Base-by-base conservation (phyloP, 2,888 invertebrate genomes). In the Anthrax anthrax region DNA sequence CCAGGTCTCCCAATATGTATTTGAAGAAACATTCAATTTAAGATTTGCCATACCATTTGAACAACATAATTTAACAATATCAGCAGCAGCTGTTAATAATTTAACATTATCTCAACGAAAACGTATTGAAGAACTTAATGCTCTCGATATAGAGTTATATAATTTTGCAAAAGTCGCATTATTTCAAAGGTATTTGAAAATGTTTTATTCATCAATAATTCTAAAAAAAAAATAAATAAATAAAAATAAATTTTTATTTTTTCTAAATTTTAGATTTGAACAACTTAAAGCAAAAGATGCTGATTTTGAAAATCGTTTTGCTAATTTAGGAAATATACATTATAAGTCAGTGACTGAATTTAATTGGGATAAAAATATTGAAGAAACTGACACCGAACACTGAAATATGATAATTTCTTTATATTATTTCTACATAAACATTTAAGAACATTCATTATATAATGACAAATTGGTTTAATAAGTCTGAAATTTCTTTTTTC, bases 11-110 rank as follows among this genome's bases (percentile, higher is more conserved):
- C 92, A 92, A 66, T 91, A 91, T 67, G 83, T 94, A 56, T 95
- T 95, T 65, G 94, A 95, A 63, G 87, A 88, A 69, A 90, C 89
- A 16, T 95, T 95, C 64, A 87, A 87, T 66, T 75, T 94, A 60
- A 77, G 88, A 51, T 92, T 91, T 67, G 84, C 85, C 50, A 81
- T 89, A 58, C 85, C 87, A 44, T 91, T 94, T 67, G 85, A 86
- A 58, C 95, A 95, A 67, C 87, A 90, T 69, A 92, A 94, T 69
- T 80, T 84, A 49, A 92, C 94, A 0, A 80, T 89, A 51, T 88
- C 89, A 18, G 84, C 84, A 53, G 78, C 83, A 46, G 86, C 88
- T 44, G 76, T 89, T 58, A 81, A 82, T 16, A 80, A 82, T 49
- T 74, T 95, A 50, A 79, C 80, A 34, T 72, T 79, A 0, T 74